Conservation (phyloP, 1,140 invertebrate genomes). For the Orius insidiosus region DNA sequence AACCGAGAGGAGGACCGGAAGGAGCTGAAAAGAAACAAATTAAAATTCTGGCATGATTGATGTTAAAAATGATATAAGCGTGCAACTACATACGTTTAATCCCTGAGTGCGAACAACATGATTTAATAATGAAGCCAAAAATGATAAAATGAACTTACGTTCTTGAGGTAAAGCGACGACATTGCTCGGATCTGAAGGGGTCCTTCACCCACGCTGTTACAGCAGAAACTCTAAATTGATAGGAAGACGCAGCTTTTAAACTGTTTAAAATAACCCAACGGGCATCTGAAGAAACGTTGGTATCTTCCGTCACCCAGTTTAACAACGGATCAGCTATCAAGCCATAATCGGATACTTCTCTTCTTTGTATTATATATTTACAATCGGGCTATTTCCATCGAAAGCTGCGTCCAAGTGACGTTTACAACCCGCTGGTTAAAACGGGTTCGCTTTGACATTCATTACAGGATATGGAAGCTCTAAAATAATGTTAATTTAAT, state of each 20-base stretch:
- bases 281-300: constrained; percentile 63
- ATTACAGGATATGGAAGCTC: constrained; percentile 86
- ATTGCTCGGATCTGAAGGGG: constrained; percentile 73
- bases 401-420: constrained; percentile 87
- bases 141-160: constrained; percentile 40
- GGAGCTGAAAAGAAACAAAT: constrained; percentile 41
- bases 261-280: constrained; percentile 66
- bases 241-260: constrained; percentile 82
- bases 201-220: constrained; percentile 93
- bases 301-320: constrained; percentile 76
- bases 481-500: constrained; percentile 7
- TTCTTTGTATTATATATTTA: constrained; percentile 81
- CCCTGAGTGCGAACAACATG: too few species aligned
- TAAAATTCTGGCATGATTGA: neutral
- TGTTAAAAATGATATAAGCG: too few species aligned
- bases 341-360: constrained; percentile 68
- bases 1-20: constrained; percentile 72
- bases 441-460: constrained; percentile 58
- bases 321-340: constrained; percentile 60
- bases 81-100: too few species aligned
- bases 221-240: constrained; percentile 89
- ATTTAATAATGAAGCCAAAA: neutral
- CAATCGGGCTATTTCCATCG: constrained; percentile 89
- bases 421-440: constrained; percentile 53
- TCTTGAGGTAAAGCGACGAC: constrained; percentile 80